Conservation (phyloP, 2,888 invertebrate species). For the Vesta saturnalis region DNA sequence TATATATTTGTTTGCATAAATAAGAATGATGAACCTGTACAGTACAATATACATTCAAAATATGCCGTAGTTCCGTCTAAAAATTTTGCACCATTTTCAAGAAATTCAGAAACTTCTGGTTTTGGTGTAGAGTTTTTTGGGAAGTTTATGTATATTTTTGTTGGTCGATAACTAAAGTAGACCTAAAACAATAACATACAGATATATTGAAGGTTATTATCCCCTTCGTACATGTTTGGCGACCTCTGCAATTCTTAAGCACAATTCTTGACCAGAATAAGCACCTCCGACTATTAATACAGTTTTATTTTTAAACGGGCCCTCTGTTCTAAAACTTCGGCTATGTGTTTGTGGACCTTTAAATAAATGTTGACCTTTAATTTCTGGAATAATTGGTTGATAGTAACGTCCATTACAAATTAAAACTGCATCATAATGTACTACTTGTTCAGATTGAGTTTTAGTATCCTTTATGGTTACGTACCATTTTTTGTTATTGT, state of each 20-base stretch:
- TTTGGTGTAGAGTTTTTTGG: constrained; percentile 67
- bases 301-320: background rate
- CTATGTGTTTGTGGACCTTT: background rate
- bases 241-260: background rate
- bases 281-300: background rate
- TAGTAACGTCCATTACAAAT: background rate
- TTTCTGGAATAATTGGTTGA: background rate
- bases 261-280: background rate
- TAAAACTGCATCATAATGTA: constrained; percentile 1
- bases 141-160: background rate
- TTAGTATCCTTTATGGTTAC: background rate
- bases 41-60: constrained; percentile 74
- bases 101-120: constrained; percentile 65
- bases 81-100: constrained; percentile 66
- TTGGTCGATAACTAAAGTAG: constrained; percentile 48
- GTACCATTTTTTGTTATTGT: constrained; percentile 67
- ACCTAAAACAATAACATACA: no score
- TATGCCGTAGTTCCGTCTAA: constrained; percentile 68
- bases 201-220: no score
- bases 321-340: background rate
- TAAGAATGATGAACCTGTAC: constrained; percentile 69
- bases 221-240: background rate
- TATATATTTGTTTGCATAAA: no score
- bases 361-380: background rate
- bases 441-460: background rate